Evolutionary conservation across 2,888 invertebrate genomes (phyloP), one percentile per base, ranked within the genome.

Genomic region (Meta bourneti): DNA sequence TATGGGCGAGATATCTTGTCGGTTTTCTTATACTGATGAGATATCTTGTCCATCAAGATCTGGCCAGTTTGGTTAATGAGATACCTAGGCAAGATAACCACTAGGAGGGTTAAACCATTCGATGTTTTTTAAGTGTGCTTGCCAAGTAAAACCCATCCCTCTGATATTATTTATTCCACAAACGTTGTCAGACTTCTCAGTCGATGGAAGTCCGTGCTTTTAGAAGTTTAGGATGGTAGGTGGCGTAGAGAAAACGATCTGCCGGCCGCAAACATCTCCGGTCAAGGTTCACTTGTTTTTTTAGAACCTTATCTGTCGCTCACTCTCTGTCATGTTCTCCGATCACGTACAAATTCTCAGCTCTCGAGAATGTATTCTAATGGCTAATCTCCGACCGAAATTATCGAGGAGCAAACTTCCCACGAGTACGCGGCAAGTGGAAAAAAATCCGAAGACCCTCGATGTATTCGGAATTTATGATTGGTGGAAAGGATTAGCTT

Each of bases 391-490:
- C 72, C 19, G 61, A 19, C 20, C 48, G 71, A 87, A 87, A 83
- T 87, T 82, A 79, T 70, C 83, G 72, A 51, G 71, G 54, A 77
- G 71, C 79, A 90, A 90, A 86, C 52, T 78, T 85, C 20, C n/a
- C 34, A 51, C 51, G 61, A 69, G 75, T 7, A 9, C n/a, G 11
- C 49, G 11, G 48, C 75, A 48, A 13, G n/a, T n/a, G 9, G 20
- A 51, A 72, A 11, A 8, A 11, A n/a, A 71, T 51, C n/a, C n/a
- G 69, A 85, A n/a, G 70, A 70, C 49, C 16, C 48, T 79, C 70
- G 51, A 70, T 70, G 69, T 51, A 51, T 85, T 90, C 69, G 61
- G 83, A 91, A 91, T 91, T 83, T 78, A 83, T 74, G 91, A 74
- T 75, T 52, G 83, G 61, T 52, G n/a, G 75, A 84, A 90, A 83